Base-by-base conservation (phyloP, 2,888 invertebrate genomes). In the Rotaria macrura region DNA sequence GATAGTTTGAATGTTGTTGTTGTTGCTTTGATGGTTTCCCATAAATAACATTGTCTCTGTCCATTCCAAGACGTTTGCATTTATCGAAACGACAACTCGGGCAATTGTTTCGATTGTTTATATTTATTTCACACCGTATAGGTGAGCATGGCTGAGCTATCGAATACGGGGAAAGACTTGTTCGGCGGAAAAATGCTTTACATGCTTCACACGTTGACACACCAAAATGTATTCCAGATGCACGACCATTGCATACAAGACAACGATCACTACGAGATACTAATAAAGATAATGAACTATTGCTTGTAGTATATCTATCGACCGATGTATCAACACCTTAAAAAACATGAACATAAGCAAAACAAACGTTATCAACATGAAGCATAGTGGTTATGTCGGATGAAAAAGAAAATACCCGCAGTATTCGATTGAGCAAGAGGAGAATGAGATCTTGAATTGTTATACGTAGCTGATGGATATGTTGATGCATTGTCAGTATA, bases 141-240 rank as follows among this genome's bases (percentile, higher is more conserved):
- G 84, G 84, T 79, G 40, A 40, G 52, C 84, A 84, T 52, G 84
- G 34, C 34, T 29, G 9, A 12, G 34, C 34, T 5, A 84, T 43
- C 25, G 79, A 79, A 47, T 83, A 47, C 1, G 14, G 20, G 23
- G 38, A 43, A 52, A 34, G 23, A 84, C 52, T 84, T 23, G 49
- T 38, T 17, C 84, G 84, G 38, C 84, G 84, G 52, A 84, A 84
- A 84, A 84, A 84, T 34, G 52, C 84, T 54, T 84, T 84, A 84
- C 84, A 84, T 38, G 84, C 84, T 84, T 84, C 84, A 84, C 84
- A 84, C 34, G 84, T 84, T 49, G 38, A 84, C 6, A 84, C 84
- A 20, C 84, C 84, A 52, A 84, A 84, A 84, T 84, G 84, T 29
- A 84, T 52, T 20, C 84, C 84, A 47, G 52, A 52, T 43, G 40